phyloP scores from a whole-genome alignment of 2,113 vertebrate species.

The Brachirus orientalis region DNA sequence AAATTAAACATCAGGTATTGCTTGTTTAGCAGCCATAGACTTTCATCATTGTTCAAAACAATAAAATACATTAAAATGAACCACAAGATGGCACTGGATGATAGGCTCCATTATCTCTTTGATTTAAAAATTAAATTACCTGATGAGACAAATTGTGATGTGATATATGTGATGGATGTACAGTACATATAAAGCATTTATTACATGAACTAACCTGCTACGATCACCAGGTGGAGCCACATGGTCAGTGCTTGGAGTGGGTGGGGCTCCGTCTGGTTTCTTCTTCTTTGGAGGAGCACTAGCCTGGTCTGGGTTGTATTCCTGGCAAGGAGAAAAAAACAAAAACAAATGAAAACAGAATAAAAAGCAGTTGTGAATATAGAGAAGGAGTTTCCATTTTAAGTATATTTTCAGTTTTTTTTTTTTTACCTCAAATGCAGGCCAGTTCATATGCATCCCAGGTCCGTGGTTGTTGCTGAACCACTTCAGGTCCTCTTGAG shows the following conservation, averaged over 20 bases:
- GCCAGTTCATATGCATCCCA: constrained; percentile 98
- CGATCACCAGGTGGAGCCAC: constrained; percentile 89
- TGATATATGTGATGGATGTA: too few relatives aligned
- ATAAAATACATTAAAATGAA: too few relatives aligned
- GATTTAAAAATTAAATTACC: too few relatives aligned
- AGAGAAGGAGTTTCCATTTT: neutral
- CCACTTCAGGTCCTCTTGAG: constrained; percentile 98
- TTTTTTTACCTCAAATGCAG: constrained; percentile 91
- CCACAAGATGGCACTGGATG: too few relatives aligned
- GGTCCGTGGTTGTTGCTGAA: constrained; percentile 96
- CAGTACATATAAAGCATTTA: neutral
- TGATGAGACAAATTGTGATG: too few relatives aligned
- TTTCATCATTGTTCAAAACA: too few relatives aligned
- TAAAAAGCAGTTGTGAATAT: too few relatives aligned
- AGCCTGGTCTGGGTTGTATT: constrained; percentile 94
- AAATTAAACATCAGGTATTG: too few relatives aligned
- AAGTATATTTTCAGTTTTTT: neutral
- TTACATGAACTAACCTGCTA: constrained; percentile 83
- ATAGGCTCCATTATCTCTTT: too few relatives aligned
- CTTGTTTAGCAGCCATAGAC: too few relatives aligned
- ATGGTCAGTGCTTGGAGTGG: constrained; percentile 85
- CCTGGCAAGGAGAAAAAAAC: constrained; percentile 73
- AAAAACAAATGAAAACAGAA: neutral
- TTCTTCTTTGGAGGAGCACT: constrained; percentile 89
- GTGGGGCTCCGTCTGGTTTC: constrained; percentile 89